Base-by-base conservation (phyloP, 2,797 vertebrate genomes). In the Lutra lutra region DNA sequence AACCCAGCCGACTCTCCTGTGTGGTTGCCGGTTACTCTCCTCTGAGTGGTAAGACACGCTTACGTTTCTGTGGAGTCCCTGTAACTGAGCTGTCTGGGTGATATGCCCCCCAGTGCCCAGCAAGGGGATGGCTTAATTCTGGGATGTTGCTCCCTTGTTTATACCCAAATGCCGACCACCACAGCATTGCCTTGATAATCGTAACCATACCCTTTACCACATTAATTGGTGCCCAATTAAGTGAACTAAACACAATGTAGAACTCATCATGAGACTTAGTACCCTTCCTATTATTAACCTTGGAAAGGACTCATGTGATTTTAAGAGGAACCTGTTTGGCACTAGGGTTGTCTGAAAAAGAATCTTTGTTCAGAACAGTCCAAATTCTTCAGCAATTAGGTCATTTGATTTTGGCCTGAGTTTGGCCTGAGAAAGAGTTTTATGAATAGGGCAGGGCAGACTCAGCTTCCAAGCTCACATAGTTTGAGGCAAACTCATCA, bases 191-290 rank as follows among this genome's bases (percentile, higher is more conserved):
- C 4, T 51, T 48, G 35, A 1, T 68, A 46, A 78, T 95, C 73
- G 91, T 92, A 80, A 93, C 92, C 70, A 93, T 83, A 48, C 96
- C 90, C 80, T 90, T 83, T 29, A 18, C 48, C 48, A 79, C 46
- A 86, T 64, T 92, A 95, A 91, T 58, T 96, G 88, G 92, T 70
- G 56, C 72, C 40, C 64, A 27, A 27, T 60, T 38, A 64, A 29
- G 35, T 4, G 66, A 86, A 73, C 25, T 12, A 64, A 46, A 77
- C 46, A 62, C 0, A 48, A 48, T 8, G 35, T 15, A 75, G 91
- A 96, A 35, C 35, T 43, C 68, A 32, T 43, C 25, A 40, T 88
- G 89, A 88, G 75, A 72, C 38, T 38, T 2, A 66, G 79, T 18
- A 7, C 15, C 46, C 23, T 86, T 25, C 43, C 18, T 83, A 27